Base-by-base conservation (phyloP, 1,140 invertebrate genomes). In the Muscidifurax raptorellus region DNA sequence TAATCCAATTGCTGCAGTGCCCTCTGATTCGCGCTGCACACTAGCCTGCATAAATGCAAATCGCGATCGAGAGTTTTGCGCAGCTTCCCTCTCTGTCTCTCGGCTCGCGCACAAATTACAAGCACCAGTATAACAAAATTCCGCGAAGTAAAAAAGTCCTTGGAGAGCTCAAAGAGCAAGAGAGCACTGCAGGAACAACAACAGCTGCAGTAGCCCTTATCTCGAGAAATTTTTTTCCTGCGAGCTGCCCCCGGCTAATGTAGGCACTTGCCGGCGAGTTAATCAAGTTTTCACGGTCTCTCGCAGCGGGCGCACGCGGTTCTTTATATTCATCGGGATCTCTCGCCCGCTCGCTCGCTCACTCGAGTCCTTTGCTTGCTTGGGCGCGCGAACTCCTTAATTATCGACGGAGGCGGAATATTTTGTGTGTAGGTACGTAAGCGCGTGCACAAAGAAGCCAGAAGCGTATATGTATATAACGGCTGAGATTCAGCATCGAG, bases 211-310 rank as follows among this genome's bases (percentile, higher is more conserved):
- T 40, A 76, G 36, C 66, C 40, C 79, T 81, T 81, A 81, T 81
- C 69, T 72, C 27, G 32, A 40, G 27, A 67, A 79, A 67, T 79
- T 67, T 67, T 79, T 79, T 79, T 10, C 9, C 30, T 7, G 78
- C 78, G 52, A 18, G 64, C 25, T 9, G 32, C 64, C 18, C 66
- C 66, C 79, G 32, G n/a, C 22, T 82, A 82, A 82, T 82, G 71
- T 82, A 82, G 71, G 67, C 80, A 74, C 80, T 82, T 74, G 67
- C 69, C 52, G 4, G 67, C 44, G 71, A 82, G 71, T 82, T 76
- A 72, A 82, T 82, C 81, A 82, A 82, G 81, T 82, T 82, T 82
- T 82, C 81, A 82, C 72, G 72, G 71, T 28, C 79, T 79, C 59
- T 64, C 59, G 64, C 10, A 30, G 28, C 77, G 44, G 27, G 5